These are phyloP conservation scores for Patiria pectinifera DNA, from an alignment of 53 echinoderm and acorn worm species.

Conservation along the genomic window DNA sequence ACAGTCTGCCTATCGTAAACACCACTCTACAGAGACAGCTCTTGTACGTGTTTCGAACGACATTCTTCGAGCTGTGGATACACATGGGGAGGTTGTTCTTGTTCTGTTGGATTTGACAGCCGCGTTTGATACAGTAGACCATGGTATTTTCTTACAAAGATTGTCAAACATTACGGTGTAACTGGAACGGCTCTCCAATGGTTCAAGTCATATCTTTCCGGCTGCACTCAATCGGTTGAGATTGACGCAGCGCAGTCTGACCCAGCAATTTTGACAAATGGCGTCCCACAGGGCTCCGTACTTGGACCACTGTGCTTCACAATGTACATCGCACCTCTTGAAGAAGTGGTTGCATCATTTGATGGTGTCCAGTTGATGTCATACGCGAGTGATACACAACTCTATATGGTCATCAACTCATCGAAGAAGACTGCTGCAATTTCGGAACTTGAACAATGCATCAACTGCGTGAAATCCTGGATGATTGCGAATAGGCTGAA, in stretches of 20 bases:
- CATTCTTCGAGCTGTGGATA: conserved; percentile 43
- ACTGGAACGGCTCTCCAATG: conserved; percentile 47
- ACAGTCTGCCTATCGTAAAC: conserved; percentile 66
- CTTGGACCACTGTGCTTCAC: conserved; percentile 29
- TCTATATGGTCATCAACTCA: conserved; percentile 32
- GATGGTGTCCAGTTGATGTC: conserved; percentile 41
- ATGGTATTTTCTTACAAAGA: conserved; percentile 51
- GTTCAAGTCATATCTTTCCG: conserved; percentile 26
- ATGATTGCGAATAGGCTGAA: conserved; percentile 17
- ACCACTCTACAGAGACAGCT: conserved; percentile 67
- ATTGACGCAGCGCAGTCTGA: conserved; percentile 27
- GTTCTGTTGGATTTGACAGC: conserved; percentile 64
- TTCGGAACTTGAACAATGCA: conserved; percentile 31
- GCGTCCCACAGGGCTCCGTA: conserved; percentile 48
- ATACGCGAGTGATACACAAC: neutral
- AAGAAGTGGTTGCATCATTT: conserved; percentile 24
- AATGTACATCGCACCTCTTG: conserved; percentile 40
- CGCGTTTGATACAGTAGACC: conserved; percentile 55
- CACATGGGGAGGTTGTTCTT: conserved; percentile 38
- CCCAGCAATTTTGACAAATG: neutral
- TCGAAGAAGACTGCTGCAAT: conserved; percentile 14
- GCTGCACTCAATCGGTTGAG: conserved; percentile 8
- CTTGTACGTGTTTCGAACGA: conserved; percentile 50
- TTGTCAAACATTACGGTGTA: conserved; percentile 32
- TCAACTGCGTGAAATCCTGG: conserved; percentile 36